phyloP scores from a whole-genome alignment of 2,797 vertebrate species.

The Crocidura indochinensis region DNA sequence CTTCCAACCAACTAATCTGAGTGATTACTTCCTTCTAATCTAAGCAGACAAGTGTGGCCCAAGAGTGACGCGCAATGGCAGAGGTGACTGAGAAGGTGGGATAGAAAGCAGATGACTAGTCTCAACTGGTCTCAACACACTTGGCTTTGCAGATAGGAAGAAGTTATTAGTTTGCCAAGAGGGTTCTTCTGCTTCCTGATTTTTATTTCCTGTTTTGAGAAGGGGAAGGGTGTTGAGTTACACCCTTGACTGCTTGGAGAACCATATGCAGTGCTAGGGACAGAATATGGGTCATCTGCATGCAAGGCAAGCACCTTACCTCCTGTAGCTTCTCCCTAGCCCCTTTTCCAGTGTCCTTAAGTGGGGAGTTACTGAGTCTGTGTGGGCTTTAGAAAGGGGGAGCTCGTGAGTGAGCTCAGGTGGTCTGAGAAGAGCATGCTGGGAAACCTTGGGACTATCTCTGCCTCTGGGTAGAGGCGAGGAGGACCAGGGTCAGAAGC shows the following conservation, averaged over 20 bases:
- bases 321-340: too few relatives aligned
- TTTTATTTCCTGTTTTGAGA: too few relatives aligned
- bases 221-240: too few relatives aligned
- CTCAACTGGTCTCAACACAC: not conserved
- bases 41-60: not conserved
- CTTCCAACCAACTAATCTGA: not conserved
- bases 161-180: not conserved
- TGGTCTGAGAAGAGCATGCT: not conserved
- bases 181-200: not conserved
- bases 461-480: not conserved
- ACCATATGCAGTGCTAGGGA: too few relatives aligned
- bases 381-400: not conserved
- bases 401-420: not conserved
- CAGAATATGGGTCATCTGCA: too few relatives aligned
- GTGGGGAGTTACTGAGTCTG: not conserved
- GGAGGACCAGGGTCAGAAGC: not conserved
- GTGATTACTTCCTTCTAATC: not conserved
- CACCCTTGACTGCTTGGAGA: too few relatives aligned
- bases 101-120: not conserved
- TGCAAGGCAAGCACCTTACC: too few relatives aligned
- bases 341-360: conserved; percentile 2
- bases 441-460: not conserved
- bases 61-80: not conserved
- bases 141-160: not conserved
- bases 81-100: not conserved